A percentile compares a stretch with the other conserved stretches of the same genome.
phyloP scores from a whole-genome alignment of 2,113 vertebrate species.

The Hemiprocne comata region DNA sequence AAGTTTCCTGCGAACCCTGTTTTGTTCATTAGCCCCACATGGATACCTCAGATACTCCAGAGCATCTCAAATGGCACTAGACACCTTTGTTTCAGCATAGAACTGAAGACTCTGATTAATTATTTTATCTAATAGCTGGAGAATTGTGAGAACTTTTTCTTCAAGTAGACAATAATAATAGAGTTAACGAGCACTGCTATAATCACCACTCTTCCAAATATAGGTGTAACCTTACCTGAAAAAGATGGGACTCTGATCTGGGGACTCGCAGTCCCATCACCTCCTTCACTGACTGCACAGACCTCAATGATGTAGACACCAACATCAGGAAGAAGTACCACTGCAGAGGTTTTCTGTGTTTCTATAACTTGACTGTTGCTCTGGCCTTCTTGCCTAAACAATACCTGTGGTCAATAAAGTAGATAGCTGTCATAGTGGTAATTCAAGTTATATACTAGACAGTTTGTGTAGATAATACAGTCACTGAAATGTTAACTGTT shows the following conservation, averaged over 20 bases:
- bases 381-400: conserved; percentile 90
- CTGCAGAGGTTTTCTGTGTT: conserved; percentile 90
- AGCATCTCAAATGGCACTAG: not conserved
- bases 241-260: conserved; percentile 92
- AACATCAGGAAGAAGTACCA: conserved; percentile 88
- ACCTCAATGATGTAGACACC: conserved; percentile 95
- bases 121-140: not conserved
- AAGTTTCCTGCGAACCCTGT: not conserved
- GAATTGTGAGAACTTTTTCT: not conserved
- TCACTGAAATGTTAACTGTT: not conserved
- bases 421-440: not conserved
- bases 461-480: not conserved
- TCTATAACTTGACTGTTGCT: conserved; percentile 89
- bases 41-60: not conserved
- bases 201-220: not conserved
- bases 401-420: conserved; percentile 78
- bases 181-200: not conserved
- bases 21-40: not conserved
- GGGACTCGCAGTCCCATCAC: conserved; percentile 87
- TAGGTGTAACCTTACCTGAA: conserved; percentile 78
- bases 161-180: not conserved
- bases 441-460: not conserved
- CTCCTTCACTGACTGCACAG: conserved; percentile 90
- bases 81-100: not conserved
- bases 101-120: not conserved